Evolutionary conservation across 2,797 vertebrate species (phyloP), one percentile per base, ranked within the genome.

Genomic region (Rousettus madagascariensis): DNA sequence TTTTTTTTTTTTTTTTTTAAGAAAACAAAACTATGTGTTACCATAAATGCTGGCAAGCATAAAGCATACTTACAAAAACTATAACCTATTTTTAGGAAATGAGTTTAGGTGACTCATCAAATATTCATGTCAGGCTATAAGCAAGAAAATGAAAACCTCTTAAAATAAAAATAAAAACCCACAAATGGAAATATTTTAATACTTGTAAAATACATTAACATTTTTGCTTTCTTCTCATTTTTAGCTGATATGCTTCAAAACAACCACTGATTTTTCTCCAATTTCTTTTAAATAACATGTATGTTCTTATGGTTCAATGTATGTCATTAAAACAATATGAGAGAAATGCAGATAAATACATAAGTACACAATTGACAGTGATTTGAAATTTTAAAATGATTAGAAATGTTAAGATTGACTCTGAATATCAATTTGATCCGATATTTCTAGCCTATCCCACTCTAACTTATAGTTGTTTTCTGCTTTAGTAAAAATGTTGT

Each of bases 81-180:
- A 85, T 43, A 86, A 43, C 13, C 5, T 78, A 26, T 57, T 77
- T 91, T 77, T 55, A 95, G 38, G 12, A 10, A 95, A 93, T 69
- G 61, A 92, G 16, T 91, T 88, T 95, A 90, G 63, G 78, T 74
- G 30, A 91, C 28, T 83, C 12, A 87, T 63, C 49, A 97, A 85
- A 83, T 93, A 80, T 80, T 93, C 36, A 43, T 68, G 63, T 53
- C 17, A 61, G 20, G 24, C 53, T 91, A 13, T 80, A 89, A 93
- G 36, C 24, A 89, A 89, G 59, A 38, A 91, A 83, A 78, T 77
- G n/a, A 53, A 88, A 91, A 77, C 22, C 6, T 77, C 30, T 84
- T 85, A 55, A 94, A 95, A 92, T 94, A 75, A 63, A 92, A 96
- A 68, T 77, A 79, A 96, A 91, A 86, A 43, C 83, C 4, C 26